Evolutionary conservation across 2,113 vertebrate genomes (phyloP).

Genomic region (Pachyramphus minor): DNA sequence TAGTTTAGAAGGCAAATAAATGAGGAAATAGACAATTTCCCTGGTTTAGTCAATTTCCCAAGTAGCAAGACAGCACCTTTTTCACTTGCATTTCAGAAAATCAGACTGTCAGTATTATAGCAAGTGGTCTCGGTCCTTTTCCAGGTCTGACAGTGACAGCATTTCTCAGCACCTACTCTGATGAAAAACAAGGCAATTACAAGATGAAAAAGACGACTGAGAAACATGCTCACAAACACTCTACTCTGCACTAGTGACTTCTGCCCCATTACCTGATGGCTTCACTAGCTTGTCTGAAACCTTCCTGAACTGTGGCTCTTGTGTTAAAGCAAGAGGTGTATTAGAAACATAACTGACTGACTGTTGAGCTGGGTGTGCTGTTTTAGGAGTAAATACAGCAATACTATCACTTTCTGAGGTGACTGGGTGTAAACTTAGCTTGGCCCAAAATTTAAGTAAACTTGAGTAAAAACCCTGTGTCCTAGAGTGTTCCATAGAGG

Average conservation of each 20-base stretch:
- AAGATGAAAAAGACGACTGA: too few relatives aligned
- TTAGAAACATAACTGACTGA: neutral
- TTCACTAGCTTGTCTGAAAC: neutral
- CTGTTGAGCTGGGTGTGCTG: neutral
- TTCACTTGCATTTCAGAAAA: neutral
- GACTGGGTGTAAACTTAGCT: neutral
- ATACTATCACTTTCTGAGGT: neutral
- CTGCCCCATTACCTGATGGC: neutral
- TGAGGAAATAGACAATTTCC: neutral
- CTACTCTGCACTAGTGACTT: neutral
- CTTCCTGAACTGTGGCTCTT: neutral
- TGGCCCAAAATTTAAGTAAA: neutral
- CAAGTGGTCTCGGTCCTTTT: neutral
- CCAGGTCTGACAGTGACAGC: neutral
- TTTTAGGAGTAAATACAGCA: neutral
- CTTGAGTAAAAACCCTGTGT: neutral
- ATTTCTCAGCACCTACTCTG: neutral
- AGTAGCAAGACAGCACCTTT: neutral
- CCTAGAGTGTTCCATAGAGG: neutral
- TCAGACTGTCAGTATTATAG: neutral
- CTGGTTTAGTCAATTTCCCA: neutral
- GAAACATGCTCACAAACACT: fast-evolving
- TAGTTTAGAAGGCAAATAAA: neutral
- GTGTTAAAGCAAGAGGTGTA: neutral
- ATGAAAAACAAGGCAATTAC: neutral